These are phyloP conservation scores for Sebastes steindachneri DNA, from an alignment of 2,797 vertebrate genomes.

Conservation along the genomic window DNA sequence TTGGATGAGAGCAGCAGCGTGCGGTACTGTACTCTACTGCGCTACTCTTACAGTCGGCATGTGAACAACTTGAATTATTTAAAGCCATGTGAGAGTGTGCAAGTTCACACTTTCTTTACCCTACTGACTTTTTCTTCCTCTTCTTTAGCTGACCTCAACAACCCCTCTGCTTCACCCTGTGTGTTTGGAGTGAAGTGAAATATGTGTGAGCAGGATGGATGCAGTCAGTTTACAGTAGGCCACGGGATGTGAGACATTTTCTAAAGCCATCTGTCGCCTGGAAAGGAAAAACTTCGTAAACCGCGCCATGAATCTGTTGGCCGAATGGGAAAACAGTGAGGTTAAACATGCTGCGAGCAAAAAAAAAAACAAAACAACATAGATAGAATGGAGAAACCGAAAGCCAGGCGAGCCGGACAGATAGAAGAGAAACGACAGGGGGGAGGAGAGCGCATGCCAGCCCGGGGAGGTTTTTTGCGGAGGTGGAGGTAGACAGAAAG, in stretches of 20 bases:
- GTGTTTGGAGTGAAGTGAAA: slow-evolving; percentile 32
- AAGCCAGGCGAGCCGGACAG: slow-evolving; percentile 18
- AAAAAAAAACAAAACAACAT: not conserved
- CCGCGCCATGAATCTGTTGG: not conserved
- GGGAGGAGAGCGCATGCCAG: slow-evolving; percentile 25
- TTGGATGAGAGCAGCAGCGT: not conserved
- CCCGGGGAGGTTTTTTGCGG: slow-evolving; percentile 49
- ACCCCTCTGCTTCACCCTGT: not conserved
- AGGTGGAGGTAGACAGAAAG: slow-evolving; percentile 74
- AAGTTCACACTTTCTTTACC: slow-evolving; percentile 63
- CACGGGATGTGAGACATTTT: slow-evolving; percentile 37
- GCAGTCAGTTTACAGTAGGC: slow-evolving; percentile 33
- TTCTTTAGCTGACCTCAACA: slow-evolving; percentile 11
- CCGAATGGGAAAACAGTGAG: slow-evolving; percentile 23
- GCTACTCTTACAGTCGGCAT: slow-evolving; percentile 35
- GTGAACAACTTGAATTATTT: slow-evolving; percentile 71
- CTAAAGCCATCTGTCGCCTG: slow-evolving; percentile 35
- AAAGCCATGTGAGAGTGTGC: slow-evolving; percentile 47
- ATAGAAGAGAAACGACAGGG: not conserved
- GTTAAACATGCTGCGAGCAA: slow-evolving; percentile 19
- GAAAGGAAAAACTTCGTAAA: slow-evolving; percentile 22
- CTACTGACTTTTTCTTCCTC: slow-evolving; percentile 40
- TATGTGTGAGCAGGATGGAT: slow-evolving; percentile 40
- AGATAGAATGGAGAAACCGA: slow-evolving; percentile 18
- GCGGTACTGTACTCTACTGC: not conserved